A percentile compares a stretch with the other conserved stretches of the same genome.
phyloP scores from a whole-genome alignment of 2,888 invertebrate species.

The Galeopsomyia nigrocyanea region DNA sequence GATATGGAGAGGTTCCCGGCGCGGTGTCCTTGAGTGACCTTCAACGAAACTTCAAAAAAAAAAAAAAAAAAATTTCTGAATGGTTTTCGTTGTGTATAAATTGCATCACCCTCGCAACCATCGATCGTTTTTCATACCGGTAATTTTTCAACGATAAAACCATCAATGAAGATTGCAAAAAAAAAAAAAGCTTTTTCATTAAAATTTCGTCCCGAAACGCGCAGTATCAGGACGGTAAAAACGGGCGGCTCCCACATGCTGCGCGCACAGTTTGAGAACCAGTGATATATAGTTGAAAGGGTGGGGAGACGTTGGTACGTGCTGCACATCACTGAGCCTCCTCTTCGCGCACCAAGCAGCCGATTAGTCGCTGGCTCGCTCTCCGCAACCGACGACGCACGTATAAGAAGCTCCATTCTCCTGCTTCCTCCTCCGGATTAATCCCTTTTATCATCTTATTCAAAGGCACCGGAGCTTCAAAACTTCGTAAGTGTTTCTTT shows the following conservation, averaged over 20 bases:
- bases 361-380: slow-evolving; percentile 50
- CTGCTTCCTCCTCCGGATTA: not conserved
- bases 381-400: slow-evolving; percentile 35
- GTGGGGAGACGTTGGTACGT: not conserved
- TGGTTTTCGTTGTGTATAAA: too few relatives aligned
- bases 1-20: not conserved
- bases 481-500: slow-evolving; percentile 3
- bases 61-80: too few relatives aligned
- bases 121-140: too few relatives aligned
- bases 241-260: not conserved
- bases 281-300: not conserved
- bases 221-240: not conserved
- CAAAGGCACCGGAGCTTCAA: too few relatives aligned
- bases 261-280: not conserved
- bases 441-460: not conserved
- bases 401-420: slow-evolving; percentile 24
- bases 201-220: too few relatives aligned
- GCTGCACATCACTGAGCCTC: too few relatives aligned
- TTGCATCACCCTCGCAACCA: too few relatives aligned
- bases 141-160: too few relatives aligned
- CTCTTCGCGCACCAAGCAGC: too few relatives aligned
- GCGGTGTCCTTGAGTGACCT: slow-evolving; percentile 43
- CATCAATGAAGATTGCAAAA: too few relatives aligned
- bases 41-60: slow-evolving; percentile 5
- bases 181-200: too few relatives aligned